phyloP scores from a whole-genome alignment of 2,113 vertebrate species.

The Synodontis membranacea region DNA sequence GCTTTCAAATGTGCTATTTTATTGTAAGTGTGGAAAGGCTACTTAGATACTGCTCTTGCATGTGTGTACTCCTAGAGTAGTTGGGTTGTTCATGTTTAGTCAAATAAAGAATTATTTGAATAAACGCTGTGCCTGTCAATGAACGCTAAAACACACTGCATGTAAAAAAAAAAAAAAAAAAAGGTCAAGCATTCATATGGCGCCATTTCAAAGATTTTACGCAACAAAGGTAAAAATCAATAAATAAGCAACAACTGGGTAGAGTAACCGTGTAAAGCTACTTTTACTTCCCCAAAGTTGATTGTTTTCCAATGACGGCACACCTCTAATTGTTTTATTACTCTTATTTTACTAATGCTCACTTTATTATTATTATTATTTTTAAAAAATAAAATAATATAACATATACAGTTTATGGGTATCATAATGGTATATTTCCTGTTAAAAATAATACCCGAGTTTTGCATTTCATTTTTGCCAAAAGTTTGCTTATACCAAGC shows the following conservation, averaged over 20 bases:
- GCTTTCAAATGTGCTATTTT: constrained; percentile 65
- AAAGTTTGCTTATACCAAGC: neutral
- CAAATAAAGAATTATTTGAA: constrained; percentile 69
- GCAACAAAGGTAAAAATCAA: neutral
- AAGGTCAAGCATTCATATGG: too few relatives aligned
- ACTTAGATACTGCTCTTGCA: constrained; percentile 86
- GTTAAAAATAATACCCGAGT: neutral
- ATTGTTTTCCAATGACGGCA: too few relatives aligned
- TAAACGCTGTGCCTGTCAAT: neutral
- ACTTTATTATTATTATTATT: too few relatives aligned
- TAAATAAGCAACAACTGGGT: neutral
- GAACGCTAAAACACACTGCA: neutral
- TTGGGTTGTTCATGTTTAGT: constrained; percentile 85
- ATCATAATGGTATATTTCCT: neutral
- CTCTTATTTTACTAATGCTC: too few relatives aligned
- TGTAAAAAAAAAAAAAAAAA: neutral
- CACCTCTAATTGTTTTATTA: too few relatives aligned
- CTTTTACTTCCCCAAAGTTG: too few relatives aligned
- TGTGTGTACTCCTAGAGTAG: constrained; percentile 89
- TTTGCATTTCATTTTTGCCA: neutral
- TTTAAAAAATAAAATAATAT: too few relatives aligned
- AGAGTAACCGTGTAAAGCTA: too few relatives aligned
- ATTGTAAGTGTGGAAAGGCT: constrained; percentile 78
- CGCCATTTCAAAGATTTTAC: neutral
- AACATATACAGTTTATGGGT: too few relatives aligned